Evolutionary conservation across 2,113 vertebrate species (phyloP), one percentile per base, ranked within the genome.

Genomic region (Cnemophilus loriae): DNA sequence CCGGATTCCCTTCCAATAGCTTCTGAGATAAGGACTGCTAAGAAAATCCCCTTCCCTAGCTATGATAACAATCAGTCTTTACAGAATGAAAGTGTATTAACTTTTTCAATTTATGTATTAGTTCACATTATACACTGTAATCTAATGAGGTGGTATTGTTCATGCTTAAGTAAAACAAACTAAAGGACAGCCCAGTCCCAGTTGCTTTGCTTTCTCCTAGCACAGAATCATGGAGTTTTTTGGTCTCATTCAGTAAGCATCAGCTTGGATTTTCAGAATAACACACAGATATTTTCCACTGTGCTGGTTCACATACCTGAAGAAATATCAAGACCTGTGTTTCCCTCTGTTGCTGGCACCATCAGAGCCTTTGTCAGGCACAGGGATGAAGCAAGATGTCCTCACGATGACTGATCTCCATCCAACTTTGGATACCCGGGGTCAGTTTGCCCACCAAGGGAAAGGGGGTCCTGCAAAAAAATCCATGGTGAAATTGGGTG

Each of bases 181-280:
- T 44, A 21, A 61, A 74, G 11, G 32, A 57, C 27, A 77, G 28
- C 32, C 68, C 12, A 87, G 41, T 35, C 46, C 50, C 35, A 50
- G 22, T 27, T 61, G 17, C 49, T 94, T 70, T 84, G 39, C 41
- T 84, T 30, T 42, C 68, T 77, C 47, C 76, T 59, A 52, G 60
- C 33, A 37, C 0, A 21, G 37, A 50, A 52, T 22, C 1, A 4
- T 37, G 42, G 42, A 90, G 8, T 28, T 55, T 84, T 80, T 70
- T 52, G n/a, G 50, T 59, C 52, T 50, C 2, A 0, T 65, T 88
- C 0, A 0, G 42, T 35, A 73, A 77, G 65, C 27, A 69, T 41
- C 67, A 83, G 41, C 37, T 65, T 74, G 42, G 84, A 55, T 94
- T 89, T 95, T 96, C 63, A 70, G 76, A 76, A 53, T 52, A 69